A percentile compares a stretch with the other conserved stretches of the same genome.
These are phyloP conservation scores for Eremobia ochroleuca DNA, from an alignment of 2,888 invertebrate genomes.

Conservation along the genomic window DNA sequence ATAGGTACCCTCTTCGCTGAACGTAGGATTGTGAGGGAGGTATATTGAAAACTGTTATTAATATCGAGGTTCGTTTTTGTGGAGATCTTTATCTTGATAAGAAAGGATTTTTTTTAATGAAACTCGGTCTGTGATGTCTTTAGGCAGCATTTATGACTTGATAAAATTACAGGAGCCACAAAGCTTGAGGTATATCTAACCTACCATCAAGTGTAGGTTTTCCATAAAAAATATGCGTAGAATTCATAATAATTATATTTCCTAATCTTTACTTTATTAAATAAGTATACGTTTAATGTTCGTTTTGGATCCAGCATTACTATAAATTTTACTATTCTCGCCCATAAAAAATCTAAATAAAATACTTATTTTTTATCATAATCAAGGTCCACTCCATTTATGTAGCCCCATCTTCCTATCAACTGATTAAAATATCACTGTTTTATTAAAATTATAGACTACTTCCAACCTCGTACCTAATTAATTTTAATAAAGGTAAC, in stretches of 20 bases:
- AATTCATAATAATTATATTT: not conserved
- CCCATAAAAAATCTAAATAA: not conserved
- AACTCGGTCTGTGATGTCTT: not conserved
- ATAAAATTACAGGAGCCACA: not conserved
- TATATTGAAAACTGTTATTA: constrained; percentile 7
- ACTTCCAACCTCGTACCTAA: not conserved
- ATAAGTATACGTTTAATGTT: too few species aligned
- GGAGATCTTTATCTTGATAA: not conserved
- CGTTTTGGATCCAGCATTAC: not conserved
- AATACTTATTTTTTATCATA: not conserved
- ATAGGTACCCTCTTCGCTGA: not conserved
- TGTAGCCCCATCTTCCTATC: not conserved
- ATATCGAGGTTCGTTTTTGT: not conserved
- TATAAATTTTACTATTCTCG: not conserved
- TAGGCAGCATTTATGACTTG: not conserved
- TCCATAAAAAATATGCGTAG: too few species aligned
- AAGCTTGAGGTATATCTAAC: too few species aligned
- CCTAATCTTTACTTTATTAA: not conserved
- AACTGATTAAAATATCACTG: not conserved
- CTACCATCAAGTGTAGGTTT: too few species aligned
- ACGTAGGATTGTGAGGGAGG: not conserved
- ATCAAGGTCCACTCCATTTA: not conserved
- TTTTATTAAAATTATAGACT: constrained; percentile 7
- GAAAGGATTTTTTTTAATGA: not conserved
- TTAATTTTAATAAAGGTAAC: constrained; percentile 10